Evolutionary conservation across 2,888 invertebrate genomes (phyloP).

Genomic region (Argyresthia albistria): DNA sequence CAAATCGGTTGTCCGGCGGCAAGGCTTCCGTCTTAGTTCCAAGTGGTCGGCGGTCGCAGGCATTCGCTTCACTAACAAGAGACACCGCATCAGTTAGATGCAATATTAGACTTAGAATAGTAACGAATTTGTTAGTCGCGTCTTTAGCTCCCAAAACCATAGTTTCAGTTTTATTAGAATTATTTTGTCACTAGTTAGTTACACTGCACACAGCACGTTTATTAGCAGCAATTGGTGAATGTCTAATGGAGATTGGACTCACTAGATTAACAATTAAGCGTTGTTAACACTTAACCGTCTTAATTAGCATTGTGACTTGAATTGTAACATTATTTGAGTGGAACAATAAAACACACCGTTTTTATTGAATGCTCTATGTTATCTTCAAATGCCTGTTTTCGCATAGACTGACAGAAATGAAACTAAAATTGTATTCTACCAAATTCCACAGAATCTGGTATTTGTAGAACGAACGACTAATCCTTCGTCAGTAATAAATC

Average conservation of each 20-base stretch:
- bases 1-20: conserved; percentile 49
- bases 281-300: too few species aligned
- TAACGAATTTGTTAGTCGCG: background rate
- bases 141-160: background rate
- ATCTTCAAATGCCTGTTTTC: too few species aligned
- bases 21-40: conserved; percentile 39
- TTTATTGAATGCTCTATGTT: too few species aligned
- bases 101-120: too few species aligned
- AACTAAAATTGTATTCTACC: too few species aligned
- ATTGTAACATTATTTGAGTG: too few species aligned
- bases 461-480: too few species aligned
- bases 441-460: too few species aligned
- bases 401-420: too few species aligned
- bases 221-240: background rate
- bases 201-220: background rate
- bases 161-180: background rate
- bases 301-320: too few species aligned
- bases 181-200: background rate
- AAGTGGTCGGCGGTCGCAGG: conserved; percentile 43
- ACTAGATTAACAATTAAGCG: background rate
- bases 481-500: conserved; percentile 11
- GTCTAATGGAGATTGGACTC: background rate
- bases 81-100: too few species aligned
- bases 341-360: too few species aligned
- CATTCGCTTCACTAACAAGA: background rate